Evolutionary conservation across 2,888 invertebrate species (phyloP).

Genomic region (Orthonevra nobilis): DNA sequence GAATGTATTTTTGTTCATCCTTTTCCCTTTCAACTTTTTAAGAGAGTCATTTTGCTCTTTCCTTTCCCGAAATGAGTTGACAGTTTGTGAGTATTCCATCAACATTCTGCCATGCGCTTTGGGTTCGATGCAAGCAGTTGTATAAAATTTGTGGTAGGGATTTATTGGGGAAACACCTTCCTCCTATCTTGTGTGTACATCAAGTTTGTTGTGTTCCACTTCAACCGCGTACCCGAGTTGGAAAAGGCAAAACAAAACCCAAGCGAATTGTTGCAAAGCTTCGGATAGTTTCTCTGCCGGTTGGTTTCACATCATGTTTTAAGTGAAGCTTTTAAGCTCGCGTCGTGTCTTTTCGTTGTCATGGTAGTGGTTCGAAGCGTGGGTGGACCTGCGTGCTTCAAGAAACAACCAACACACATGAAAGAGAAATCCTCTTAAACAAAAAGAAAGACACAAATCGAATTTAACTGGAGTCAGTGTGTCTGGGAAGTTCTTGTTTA

Average conservation of each 20-base stretch:
- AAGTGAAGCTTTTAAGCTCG: constrained; percentile 36
- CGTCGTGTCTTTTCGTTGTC: background rate
- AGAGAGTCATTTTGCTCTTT: background rate
- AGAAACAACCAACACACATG: background rate
- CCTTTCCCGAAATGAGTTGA: no score
- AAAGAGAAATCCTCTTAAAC: constrained; percentile 8
- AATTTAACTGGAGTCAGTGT: constrained; percentile 43
- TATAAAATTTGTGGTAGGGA: background rate
- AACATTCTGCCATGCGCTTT: constrained; percentile 21
- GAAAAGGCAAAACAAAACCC: background rate
- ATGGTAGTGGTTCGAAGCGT: constrained; percentile 3
- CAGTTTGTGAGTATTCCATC: background rate
- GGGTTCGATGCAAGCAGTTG: background rate
- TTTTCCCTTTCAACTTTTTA: background rate
- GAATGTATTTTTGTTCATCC: background rate
- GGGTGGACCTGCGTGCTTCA: constrained; percentile 42
- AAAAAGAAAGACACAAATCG: constrained; percentile 16
- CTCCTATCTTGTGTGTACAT: background rate
- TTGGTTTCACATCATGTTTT: constrained; percentile 22
- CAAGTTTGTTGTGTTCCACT: constrained; percentile 52
- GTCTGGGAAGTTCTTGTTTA: constrained; percentile 39
- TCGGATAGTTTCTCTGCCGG: constrained; percentile 43
- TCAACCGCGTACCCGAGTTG: background rate
- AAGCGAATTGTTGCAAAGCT: constrained; percentile 56
- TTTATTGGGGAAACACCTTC: constrained; percentile 16